Evolutionary conservation across 2,888 invertebrate species (phyloP).

Genomic region (Eristalis arbustorum): DNA sequence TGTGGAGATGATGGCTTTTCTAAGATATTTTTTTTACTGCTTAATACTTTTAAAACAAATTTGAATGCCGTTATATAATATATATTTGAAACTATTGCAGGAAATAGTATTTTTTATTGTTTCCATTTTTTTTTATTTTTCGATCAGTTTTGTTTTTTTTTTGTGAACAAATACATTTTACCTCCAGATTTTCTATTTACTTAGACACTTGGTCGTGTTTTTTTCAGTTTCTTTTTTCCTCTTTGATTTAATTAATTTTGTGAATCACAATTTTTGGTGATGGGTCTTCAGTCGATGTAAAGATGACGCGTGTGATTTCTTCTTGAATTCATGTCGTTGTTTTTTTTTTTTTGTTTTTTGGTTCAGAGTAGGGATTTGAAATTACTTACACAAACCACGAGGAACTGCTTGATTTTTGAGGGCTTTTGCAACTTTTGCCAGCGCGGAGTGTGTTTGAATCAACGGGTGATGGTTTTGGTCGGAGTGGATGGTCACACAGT

Average conservation of each 20-base stretch:
- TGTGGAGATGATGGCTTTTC: conserved; percentile 64
- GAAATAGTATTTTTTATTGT: conserved; percentile 43
- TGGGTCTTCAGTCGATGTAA: conserved; percentile 39
- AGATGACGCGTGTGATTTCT: conserved; percentile 3
- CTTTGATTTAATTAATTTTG: not conserved
- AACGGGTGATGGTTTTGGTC: too few relatives aligned
- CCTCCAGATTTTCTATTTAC: conserved; percentile 18
- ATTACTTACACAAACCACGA: too few relatives aligned
- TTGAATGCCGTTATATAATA: conserved; percentile 47
- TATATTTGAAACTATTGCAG: conserved; percentile 54
- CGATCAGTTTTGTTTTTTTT: not conserved
- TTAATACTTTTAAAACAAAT: conserved; percentile 31
- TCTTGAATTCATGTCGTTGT: not conserved
- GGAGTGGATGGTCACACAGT: too few relatives aligned
- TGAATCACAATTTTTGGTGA: conserved; percentile 28
- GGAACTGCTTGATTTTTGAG: too few relatives aligned
- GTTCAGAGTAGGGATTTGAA: too few relatives aligned
- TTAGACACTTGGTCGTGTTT: conserved; percentile 28
- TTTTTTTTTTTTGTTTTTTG: not conserved
- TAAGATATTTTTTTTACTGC: conserved; percentile 46
- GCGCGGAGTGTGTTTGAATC: too few relatives aligned
- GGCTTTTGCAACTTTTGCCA: too few relatives aligned
- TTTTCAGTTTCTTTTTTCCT: not conserved
- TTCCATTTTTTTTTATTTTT: not conserved
- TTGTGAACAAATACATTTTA: conserved; percentile 18